phyloP scores from a whole-genome alignment of 2,888 invertebrate species.

The Caenorhabditis sinica region DNA sequence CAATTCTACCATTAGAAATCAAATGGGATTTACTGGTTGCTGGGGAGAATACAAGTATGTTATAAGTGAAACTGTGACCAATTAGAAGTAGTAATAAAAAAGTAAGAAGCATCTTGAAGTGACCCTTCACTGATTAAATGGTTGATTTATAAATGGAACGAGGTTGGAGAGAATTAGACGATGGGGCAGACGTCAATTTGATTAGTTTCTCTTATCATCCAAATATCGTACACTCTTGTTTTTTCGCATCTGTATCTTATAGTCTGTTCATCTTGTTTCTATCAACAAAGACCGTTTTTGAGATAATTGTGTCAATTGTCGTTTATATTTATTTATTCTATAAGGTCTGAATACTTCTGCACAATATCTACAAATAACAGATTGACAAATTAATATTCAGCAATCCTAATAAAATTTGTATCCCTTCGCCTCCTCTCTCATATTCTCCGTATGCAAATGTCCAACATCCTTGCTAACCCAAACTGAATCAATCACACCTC shows the following conservation, averaged over 20 bases:
- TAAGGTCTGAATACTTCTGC: neutral
- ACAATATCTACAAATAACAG: neutral
- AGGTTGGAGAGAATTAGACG: constrained; percentile 34
- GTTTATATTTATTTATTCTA: neutral
- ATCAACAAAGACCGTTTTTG: constrained; percentile 11
- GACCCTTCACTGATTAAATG: constrained; percentile 21
- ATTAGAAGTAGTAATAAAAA: constrained; percentile 11
- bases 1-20: constrained; percentile 75
- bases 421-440: constrained; percentile 16
- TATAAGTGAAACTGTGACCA: constrained; percentile 33
- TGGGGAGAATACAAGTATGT: constrained; percentile 72
- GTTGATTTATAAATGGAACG: constrained; percentile 16
- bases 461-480: constrained; percentile 61
- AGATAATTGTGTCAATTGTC: neutral
- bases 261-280: neutral
- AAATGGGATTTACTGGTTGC: constrained; percentile 73
- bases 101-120: constrained; percentile 11
- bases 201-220: constrained; percentile 28
- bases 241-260: constrained; percentile 41
- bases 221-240: constrained; percentile 12
- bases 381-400: neutral
- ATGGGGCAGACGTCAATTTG: neutral
- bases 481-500: constrained; percentile 52
- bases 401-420: constrained; percentile 21
- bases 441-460: constrained; percentile 36